Base-by-base conservation (phyloP, 2,888 invertebrate genomes). In the Rotaria socialis region DNA sequence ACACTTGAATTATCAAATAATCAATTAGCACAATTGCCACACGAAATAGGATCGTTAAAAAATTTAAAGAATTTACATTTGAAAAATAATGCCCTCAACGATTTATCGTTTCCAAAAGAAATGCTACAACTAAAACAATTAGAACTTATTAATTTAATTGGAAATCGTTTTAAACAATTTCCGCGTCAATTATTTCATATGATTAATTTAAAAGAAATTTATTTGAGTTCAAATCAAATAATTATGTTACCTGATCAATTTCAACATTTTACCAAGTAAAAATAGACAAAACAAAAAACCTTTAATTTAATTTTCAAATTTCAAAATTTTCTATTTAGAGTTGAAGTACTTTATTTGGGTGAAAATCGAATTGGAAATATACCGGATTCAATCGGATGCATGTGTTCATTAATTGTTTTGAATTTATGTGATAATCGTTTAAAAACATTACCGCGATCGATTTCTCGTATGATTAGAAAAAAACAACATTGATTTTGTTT, bases 111-210 rank as follows among this genome's bases (percentile, higher is more conserved):
- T 88, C 96, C 97, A 8, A 97, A 97, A 91, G 93, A 94, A 87
- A 94, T 97, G 89, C 93, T 93, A 43, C 92, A 94, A 87, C 92
- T 93, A 50, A 92, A 91, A 87, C 92, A 93, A 4, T 92, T 98
- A 47, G 94, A 94, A 89, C 96, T 96, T 90, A 91, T 98, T n/a
- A 97, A 98, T 92, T 92, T 98, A 58, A 96, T 96, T 92, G 98
- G 98, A 16, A 99, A 99, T 91, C 92, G 93, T 87, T 92, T 98
- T 86, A 94, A 93, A 56, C 89, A 89, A 85, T 95, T 99, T 90
- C 97, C 98, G 0, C 94, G 94, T 89, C 96, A 96, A 92, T 92
- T 97, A 86, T 93, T 96, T 88, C 94, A 96, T 88, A 91, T 96
- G 88, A 90, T 92, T 47, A 93, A 93, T 85, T 92, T 98, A 84